These are phyloP conservation scores for Drosophila nikananu DNA, from an alignment of 1,140 invertebrate genomes.

Conservation along the genomic window DNA sequence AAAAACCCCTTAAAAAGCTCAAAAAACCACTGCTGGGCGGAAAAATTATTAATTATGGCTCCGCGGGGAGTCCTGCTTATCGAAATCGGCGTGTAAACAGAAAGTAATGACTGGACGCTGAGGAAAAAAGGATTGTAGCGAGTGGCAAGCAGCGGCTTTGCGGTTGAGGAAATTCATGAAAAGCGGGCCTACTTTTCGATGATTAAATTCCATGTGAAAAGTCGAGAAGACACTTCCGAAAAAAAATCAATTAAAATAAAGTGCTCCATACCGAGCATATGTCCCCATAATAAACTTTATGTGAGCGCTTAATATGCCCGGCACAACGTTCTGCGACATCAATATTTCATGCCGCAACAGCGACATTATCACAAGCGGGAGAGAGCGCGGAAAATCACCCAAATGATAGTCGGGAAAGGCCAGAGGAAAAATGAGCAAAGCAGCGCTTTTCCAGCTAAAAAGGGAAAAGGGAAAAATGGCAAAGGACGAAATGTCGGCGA, in stretches of 20 bases:
- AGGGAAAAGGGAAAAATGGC: slow-evolving; percentile 21
- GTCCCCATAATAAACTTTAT: slow-evolving; percentile 46
- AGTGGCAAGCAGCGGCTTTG: slow-evolving; percentile 9
- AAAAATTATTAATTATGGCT: slow-evolving; percentile 49
- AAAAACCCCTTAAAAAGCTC: neutral
- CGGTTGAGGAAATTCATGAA: slow-evolving; percentile 9
- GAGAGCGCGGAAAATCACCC: slow-evolving; percentile 29
- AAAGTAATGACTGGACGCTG: slow-evolving; percentile 23
- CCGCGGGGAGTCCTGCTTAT: slow-evolving; percentile 19
- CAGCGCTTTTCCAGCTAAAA: slow-evolving; percentile 23
- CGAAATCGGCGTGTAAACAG: slow-evolving; percentile 45
- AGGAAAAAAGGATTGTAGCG: slow-evolving; percentile 12
- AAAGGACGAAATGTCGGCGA: slow-evolving; percentile 57
- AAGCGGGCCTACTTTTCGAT: slow-evolving; percentile 10
- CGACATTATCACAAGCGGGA: slow-evolving; percentile 49
- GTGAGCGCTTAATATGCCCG: slow-evolving; percentile 44
- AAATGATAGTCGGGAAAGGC: slow-evolving; percentile 55
- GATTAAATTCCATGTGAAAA: slow-evolving; percentile 29
- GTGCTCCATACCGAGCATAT: slow-evolving; percentile 37
- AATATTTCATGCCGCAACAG: slow-evolving; percentile 70
- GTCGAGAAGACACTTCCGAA: neutral
- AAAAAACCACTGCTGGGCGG: neutral
- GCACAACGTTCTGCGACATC: slow-evolving; percentile 38
- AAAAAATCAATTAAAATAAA: slow-evolving; percentile 46
- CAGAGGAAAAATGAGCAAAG: slow-evolving; percentile 27